phyloP scores from a whole-genome alignment of 2,113 vertebrate species.

The Onychostruthus taczanowskii region DNA sequence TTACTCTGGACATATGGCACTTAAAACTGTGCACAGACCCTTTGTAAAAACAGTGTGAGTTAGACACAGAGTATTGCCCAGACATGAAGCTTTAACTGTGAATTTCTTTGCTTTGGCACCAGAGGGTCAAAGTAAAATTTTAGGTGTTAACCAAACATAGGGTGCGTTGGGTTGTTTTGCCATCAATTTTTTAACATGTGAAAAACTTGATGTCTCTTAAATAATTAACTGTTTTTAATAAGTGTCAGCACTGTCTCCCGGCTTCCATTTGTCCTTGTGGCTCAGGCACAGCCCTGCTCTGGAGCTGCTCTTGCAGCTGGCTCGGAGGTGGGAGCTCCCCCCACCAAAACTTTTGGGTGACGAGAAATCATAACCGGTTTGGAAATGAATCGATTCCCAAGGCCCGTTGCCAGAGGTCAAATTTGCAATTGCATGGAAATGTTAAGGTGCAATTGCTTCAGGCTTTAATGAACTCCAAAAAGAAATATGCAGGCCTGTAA shows the following conservation, averaged over 20 bases:
- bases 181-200: slow-evolving; percentile 35
- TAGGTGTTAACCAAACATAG: slow-evolving; percentile 57
- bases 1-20: slow-evolving; percentile 58
- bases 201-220: slow-evolving; percentile 21
- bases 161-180: background rate
- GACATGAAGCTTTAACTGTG: slow-evolving; percentile 47
- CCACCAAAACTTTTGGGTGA: background rate
- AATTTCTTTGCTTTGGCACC: slow-evolving; percentile 50
- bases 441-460: slow-evolving; percentile 62
- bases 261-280: background rate
- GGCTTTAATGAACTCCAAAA: slow-evolving; percentile 61
- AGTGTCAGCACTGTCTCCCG: background rate
- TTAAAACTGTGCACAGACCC: slow-evolving; percentile 43
- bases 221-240: slow-evolving; percentile 1
- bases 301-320: background rate
- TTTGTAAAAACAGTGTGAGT: slow-evolving; percentile 55
- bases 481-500: slow-evolving; percentile 47
- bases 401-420: slow-evolving; percentile 60
- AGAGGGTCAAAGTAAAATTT: slow-evolving; percentile 38
- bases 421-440: slow-evolving; percentile 47
- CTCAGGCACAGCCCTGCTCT: background rate
- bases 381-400: slow-evolving; percentile 38
- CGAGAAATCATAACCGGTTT: background rate
- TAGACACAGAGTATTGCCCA: slow-evolving; percentile 26
- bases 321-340: background rate